These are phyloP conservation scores for Hesperophylax magnus DNA, from an alignment of 1,140 invertebrate species.

Conservation along the genomic window DNA sequence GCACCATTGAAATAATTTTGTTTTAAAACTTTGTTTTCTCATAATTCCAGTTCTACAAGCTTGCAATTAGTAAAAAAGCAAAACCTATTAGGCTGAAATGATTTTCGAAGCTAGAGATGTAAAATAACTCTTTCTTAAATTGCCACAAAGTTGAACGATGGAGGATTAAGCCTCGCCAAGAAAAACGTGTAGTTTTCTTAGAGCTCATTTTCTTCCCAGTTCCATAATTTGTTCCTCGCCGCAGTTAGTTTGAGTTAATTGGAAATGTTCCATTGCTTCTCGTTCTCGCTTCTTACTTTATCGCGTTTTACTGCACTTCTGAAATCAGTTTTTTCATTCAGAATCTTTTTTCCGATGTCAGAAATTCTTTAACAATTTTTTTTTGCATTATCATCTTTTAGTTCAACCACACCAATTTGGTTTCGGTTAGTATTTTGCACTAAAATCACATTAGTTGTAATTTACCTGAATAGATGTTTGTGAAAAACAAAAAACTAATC, in stretches of 20 bases:
- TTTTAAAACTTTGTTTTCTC: constrained; percentile 3
- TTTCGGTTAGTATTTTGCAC: too few species aligned
- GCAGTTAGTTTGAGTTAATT: constrained; percentile 49
- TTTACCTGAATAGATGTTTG: too few species aligned
- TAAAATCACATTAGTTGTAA: too few species aligned
- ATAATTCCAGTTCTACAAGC: too few species aligned
- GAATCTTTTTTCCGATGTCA: background rate
- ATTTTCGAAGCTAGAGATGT: too few species aligned
- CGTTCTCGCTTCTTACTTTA: constrained; percentile 1
- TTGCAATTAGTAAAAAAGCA: too few species aligned
- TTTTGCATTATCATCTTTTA: too few species aligned
- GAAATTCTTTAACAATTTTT: too few species aligned
- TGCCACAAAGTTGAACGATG: background rate
- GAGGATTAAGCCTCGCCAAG: background rate
- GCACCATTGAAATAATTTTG: background rate
- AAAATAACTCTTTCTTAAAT: background rate
- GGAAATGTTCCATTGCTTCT: constrained; percentile 44
- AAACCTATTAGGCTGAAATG: too few species aligned
- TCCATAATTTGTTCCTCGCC: constrained; percentile 31
- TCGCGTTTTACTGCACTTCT: constrained; percentile 6
- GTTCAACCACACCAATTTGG: too few species aligned
- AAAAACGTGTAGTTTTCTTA: constrained; percentile 26
- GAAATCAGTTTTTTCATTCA: background rate
- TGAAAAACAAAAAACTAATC: too few species aligned
- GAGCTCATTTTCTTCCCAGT: constrained; percentile 8